Evolutionary conservation across 2,888 invertebrate species (phyloP).

Genomic region (Epistrophe eligans): DNA sequence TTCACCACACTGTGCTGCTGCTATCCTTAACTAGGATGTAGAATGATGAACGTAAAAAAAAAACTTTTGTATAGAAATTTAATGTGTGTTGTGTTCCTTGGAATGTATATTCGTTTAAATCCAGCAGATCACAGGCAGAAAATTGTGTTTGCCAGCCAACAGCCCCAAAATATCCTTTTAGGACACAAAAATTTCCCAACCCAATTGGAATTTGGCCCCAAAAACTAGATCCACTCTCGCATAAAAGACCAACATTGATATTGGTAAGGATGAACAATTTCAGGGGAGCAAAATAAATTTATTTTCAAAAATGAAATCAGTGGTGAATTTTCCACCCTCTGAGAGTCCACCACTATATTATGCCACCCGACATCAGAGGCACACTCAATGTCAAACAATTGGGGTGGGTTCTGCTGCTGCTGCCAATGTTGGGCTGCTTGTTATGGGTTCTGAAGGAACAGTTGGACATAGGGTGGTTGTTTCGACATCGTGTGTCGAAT

Average conservation of each 20-base stretch:
- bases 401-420: conserved; percentile 48
- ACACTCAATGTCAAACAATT: conserved; percentile 58
- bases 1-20: conserved; percentile 68
- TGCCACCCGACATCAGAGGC: not conserved
- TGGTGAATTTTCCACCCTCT: conserved; percentile 54
- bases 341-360: not conserved
- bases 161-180: conserved; percentile 63
- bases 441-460: conserved; percentile 6
- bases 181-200: conserved; percentile 62
- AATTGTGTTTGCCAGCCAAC: conserved; percentile 57
- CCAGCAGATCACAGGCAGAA: conserved; percentile 60
- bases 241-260: conserved; percentile 18
- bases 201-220: conserved; percentile 63
- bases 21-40: conserved; percentile 4
- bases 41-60: conserved; percentile 16
- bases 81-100: conserved; percentile 48
- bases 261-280: conserved; percentile 46
- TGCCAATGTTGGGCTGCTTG: conserved; percentile 1
- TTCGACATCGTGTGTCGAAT: conserved; percentile 66
- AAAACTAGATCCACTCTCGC: conserved; percentile 29
- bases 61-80: conserved; percentile 5
- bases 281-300: conserved; percentile 16
- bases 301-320: conserved; percentile 39
- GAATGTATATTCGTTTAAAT: conserved; percentile 55
- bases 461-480: conserved; percentile 33